Evolutionary conservation across 2,888 invertebrate species (phyloP).

Genomic region (Ochlodes sylvanus): DNA sequence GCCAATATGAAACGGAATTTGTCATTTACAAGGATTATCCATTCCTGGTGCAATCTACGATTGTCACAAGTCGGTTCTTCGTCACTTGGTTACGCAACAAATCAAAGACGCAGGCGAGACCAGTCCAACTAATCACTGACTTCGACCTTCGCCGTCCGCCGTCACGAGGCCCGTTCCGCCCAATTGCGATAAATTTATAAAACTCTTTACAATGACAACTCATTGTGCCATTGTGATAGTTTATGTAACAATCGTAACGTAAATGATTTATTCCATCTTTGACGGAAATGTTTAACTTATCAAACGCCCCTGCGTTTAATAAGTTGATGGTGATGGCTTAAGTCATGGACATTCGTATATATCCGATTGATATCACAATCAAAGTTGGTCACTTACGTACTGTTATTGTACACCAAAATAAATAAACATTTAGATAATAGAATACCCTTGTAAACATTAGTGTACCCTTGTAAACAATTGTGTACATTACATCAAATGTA

Average conservation of each 20-base stretch:
- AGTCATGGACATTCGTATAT: too few relatives aligned
- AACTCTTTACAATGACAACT: constrained; percentile 23
- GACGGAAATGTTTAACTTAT: neutral
- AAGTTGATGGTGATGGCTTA: too few relatives aligned
- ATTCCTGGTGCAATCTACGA: neutral
- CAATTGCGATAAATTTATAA: constrained; percentile 28
- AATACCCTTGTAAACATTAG: too few relatives aligned
- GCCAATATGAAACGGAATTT: too few relatives aligned
- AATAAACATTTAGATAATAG: too few relatives aligned
- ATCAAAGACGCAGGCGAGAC: constrained; percentile 26
- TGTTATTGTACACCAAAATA: too few relatives aligned
- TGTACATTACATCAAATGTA: too few relatives aligned
- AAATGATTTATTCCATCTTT: neutral
- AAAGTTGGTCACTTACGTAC: too few relatives aligned
- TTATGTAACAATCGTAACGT: neutral
- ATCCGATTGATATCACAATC: too few relatives aligned
- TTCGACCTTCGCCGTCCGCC: constrained; percentile 26
- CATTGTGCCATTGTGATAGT: constrained; percentile 12
- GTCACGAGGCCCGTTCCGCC: constrained; percentile 23
- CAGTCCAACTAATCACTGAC: constrained; percentile 13
- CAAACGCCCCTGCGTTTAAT: neutral
- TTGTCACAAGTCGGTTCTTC: neutral
- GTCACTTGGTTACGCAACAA: constrained; percentile 20
- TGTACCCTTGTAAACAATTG: too few relatives aligned
- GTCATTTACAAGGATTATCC: too few relatives aligned